Evolutionary conservation across 2,888 invertebrate species (phyloP).

Genomic region (Sepioteuthis lessoniana): DNA sequence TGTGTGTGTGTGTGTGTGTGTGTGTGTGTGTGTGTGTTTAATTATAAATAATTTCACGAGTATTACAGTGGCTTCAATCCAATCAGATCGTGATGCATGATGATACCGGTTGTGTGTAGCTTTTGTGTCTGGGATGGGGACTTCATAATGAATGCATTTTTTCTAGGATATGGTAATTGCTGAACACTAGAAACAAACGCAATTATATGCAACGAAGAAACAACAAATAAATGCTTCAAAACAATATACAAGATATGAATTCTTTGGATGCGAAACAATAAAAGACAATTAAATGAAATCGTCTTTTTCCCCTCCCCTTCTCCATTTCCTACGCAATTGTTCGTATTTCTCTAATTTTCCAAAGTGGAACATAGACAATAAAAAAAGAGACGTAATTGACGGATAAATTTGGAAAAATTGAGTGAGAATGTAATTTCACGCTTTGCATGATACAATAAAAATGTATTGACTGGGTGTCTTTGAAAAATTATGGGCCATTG

Average conservation of each 20-base stretch:
- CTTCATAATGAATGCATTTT: background rate
- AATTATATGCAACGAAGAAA: background rate
- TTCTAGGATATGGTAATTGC: background rate
- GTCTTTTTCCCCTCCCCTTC: background rate
- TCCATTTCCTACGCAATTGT: too few relatives aligned
- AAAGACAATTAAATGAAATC: constrained; percentile 13
- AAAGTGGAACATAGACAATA: too few relatives aligned
- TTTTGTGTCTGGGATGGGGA: background rate
- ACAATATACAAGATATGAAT: background rate
- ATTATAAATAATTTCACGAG: too few relatives aligned
- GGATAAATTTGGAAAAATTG: background rate
- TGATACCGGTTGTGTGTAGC: background rate
- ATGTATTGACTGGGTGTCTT: background rate
- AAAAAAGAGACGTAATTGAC: background rate
- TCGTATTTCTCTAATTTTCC: too few relatives aligned
- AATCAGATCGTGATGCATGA: background rate
- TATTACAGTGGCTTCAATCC: background rate
- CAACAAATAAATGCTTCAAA: background rate
- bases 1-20: too few relatives aligned
- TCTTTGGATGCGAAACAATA: background rate
- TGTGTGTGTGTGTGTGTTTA: too few relatives aligned
- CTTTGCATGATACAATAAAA: background rate
- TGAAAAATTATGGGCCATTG: background rate
- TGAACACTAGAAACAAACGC: background rate
- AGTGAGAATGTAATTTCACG: background rate